Conservation (phyloP, 2,113 vertebrate species). For the Anolis carolinensis region DNA sequence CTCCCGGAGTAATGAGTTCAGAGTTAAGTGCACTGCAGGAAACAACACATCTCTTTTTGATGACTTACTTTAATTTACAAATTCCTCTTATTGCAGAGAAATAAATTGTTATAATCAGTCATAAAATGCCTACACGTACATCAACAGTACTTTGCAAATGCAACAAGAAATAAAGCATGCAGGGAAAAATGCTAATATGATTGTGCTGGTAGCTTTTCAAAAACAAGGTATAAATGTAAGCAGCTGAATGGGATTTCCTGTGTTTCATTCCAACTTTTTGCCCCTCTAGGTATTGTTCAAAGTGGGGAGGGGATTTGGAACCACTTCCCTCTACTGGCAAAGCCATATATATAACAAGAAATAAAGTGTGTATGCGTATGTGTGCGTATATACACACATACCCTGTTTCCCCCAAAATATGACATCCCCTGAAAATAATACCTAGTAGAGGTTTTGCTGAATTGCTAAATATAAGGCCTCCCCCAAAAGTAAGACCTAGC, state of each 20-base stretch:
- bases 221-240: constrained; percentile 61
- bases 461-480: no score
- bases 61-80: constrained; percentile 67
- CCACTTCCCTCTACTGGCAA: constrained; percentile 81
- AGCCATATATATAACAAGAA: constrained; percentile 16
- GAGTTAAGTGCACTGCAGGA: constrained; percentile 65
- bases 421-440: no score
- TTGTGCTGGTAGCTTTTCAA: constrained; percentile 59
- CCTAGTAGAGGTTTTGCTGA: no score
- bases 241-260: constrained; percentile 51
- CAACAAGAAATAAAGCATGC: constrained; percentile 58
- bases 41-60: constrained; percentile 56
- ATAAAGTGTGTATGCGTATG: no score
- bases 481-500: no score
- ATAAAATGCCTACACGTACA: constrained; percentile 53
- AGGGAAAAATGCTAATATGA: constrained; percentile 64
- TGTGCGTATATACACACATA: no score
- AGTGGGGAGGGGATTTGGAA: constrained; percentile 45
- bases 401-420: no score
- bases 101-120: constrained; percentile 59
- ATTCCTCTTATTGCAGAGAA: constrained; percentile 48
- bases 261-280: constrained; percentile 24
- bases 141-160: constrained; percentile 33
- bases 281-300: constrained; percentile 29
- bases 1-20: constrained; percentile 58